phyloP scores from a whole-genome alignment of 2,113 vertebrate species.

The Mus pahari region DNA sequence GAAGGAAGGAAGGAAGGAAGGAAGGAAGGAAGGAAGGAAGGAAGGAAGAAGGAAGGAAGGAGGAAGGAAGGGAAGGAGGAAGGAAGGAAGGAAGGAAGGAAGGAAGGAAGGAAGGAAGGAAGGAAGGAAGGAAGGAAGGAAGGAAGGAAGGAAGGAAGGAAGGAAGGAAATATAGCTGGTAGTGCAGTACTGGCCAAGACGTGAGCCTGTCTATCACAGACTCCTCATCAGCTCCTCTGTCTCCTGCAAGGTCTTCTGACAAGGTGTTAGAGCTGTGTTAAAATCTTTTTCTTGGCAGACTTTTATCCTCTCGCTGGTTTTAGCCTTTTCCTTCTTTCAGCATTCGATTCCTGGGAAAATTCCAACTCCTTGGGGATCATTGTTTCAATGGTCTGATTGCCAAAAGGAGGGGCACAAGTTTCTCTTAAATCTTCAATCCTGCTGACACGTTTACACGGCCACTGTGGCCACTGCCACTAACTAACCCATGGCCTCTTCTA shows the following conservation, averaged over 20 bases:
- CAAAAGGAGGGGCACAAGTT: neutral
- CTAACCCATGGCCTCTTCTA: neutral
- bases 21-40: too few relatives aligned
- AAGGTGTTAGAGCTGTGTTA: neutral
- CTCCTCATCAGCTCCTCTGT: neutral
- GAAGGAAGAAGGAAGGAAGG: too few relatives aligned
- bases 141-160: neutral
- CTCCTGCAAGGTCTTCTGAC: neutral
- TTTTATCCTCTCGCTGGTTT: neutral
- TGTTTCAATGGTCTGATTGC: neutral
- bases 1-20: neutral
- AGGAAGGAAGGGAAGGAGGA: too few relatives aligned
- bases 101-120: neutral
- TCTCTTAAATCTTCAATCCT: neutral
- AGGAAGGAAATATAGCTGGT: neutral
- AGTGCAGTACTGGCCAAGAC: neutral
- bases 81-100: too few relatives aligned
- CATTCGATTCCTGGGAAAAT: neutral
- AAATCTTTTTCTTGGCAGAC: neutral
- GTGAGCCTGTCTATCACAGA: neutral
- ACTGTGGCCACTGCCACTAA: neutral
- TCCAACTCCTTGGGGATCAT: neutral
- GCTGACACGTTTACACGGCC: neutral
- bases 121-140: too few relatives aligned
- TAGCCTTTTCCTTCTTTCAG: neutral